Base-by-base conservation (phyloP, 35 echinoderm and acorn worm species). In the Diadema setosum region DNA sequence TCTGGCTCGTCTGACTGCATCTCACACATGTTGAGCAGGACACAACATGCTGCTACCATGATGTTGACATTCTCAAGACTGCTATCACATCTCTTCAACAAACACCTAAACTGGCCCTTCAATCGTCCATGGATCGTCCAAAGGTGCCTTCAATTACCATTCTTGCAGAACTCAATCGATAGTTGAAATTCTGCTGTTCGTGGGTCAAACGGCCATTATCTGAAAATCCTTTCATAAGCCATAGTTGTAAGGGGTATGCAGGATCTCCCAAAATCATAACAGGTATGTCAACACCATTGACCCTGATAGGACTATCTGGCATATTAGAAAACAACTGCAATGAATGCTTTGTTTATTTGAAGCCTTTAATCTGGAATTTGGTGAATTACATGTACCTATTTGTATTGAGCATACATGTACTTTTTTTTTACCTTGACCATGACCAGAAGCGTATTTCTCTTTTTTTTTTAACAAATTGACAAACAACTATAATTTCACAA, bases 1-100 rank as follows among this genome's bases (percentile, higher is more conserved):
- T 65, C 60, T 6, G 60, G 60, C 60, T 65, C 60, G 29, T 65
- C 60, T 24, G 60, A 65, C 60, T 65, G 60, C 60, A 65, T 86
- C 52, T 91, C 81, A 81, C 92, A 94, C 36, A 94, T 58, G 73
- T 94, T 94, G 57, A 89, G 92, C 40, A 94, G 40, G 7, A 90
- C 84, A 46, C 87, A 90, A 56, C 93, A 94, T 3, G 87, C 31
- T 46, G 59, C 56, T 2, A 94, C 82, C 44, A 80, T 23, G 30
- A 60, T 70, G 15, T 65, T 45, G 5, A 90, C 45, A 42, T 48
- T 81, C 17, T 44, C 17, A 7, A 81, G 18, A 56, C 36, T 16
- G 24, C 29, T 81, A 64, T 94, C 87, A 85, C 89, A 86, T 45
- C 87, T 42, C 57, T 90, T 90, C 52, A 90, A 75, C 12, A 94